Evolutionary conservation across 2,888 invertebrate species (phyloP).

Genomic region (Bedellia somnulentella): DNA sequence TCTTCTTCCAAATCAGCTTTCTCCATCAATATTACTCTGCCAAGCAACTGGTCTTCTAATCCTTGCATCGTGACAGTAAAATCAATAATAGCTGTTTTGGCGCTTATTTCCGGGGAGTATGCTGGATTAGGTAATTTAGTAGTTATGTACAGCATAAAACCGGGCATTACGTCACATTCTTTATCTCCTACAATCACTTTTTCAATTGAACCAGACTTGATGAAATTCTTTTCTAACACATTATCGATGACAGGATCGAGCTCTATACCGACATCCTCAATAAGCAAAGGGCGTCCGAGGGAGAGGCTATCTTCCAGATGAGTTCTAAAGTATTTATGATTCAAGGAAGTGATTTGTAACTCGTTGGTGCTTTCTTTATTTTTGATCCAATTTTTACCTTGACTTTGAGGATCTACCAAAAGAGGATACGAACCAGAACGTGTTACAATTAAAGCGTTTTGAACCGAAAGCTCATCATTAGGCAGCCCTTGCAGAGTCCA

Average conservation of each 20-base stretch:
- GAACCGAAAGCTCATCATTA: constrained; percentile 93
- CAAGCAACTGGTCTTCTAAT: constrained; percentile 91
- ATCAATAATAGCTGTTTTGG: constrained; percentile 95
- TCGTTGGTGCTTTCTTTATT: constrained; percentile 89
- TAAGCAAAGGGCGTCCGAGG: constrained; percentile 83
- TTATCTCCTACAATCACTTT: constrained; percentile 95
- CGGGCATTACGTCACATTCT: constrained; percentile 95
- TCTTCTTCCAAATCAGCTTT: constrained; percentile 95
- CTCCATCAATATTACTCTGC: constrained; percentile 93
- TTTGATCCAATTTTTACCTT: constrained; percentile 97
- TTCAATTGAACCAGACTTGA: constrained; percentile 94
- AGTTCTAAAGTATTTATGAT: constrained; percentile 94
- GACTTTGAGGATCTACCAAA: constrained; percentile 93
- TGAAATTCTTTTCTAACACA: constrained; percentile 95
- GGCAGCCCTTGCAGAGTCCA: constrained; percentile 96
- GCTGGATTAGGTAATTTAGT: constrained; percentile 96
- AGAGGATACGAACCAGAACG: constrained; percentile 94
- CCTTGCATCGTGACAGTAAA: constrained; percentile 98
- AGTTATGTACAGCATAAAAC: constrained; percentile 93
- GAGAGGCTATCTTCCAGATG: constrained; percentile 89
- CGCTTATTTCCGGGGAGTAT: constrained; percentile 95
- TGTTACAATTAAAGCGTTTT: constrained; percentile 95
- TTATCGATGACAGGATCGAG: constrained; percentile 96
- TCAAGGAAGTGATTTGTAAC: constrained; percentile 89
- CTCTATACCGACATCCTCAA: constrained; percentile 94